These are phyloP conservation scores for Psilopogon haemacephalus DNA, from an alignment of 2,113 vertebrate species.

Conservation along the genomic window DNA sequence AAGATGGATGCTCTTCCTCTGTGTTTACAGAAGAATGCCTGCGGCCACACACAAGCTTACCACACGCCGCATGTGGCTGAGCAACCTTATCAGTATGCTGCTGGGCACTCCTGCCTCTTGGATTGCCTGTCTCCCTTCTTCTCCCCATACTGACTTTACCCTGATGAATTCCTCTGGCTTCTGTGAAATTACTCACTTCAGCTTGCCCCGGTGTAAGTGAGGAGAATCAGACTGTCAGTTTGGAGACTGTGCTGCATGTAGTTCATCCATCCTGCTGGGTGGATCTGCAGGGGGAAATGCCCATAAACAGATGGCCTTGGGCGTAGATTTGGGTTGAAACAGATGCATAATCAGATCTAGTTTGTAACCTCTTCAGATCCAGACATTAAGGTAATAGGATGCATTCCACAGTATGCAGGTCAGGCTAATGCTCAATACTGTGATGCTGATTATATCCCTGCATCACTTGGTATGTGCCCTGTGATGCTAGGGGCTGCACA, in stretches of 20 bases:
- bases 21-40: not conserved
- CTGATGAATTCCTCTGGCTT: not conserved
- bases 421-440: not conserved
- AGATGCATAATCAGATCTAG: not conserved
- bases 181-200: not conserved
- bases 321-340: not conserved
- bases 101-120: not conserved
- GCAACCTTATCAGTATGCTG: not conserved
- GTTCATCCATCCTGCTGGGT: not conserved
- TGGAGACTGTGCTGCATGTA: not conserved
- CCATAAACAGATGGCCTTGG: not conserved
- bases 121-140: not conserved
- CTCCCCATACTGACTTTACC: not conserved
- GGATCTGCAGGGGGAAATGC: not conserved
- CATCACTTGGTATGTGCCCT: not conserved
- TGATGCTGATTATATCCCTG: not conserved
- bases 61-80: not conserved
- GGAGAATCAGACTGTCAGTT: not conserved
- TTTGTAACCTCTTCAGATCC: not conserved
- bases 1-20: not conserved
- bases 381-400: not conserved
- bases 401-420: not conserved
- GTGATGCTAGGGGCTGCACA: not conserved
- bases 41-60: not conserved
- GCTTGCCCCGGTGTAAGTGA: not conserved